phyloP scores from a whole-genome alignment of 2,888 invertebrate species.

The Brenthis daphne region DNA sequence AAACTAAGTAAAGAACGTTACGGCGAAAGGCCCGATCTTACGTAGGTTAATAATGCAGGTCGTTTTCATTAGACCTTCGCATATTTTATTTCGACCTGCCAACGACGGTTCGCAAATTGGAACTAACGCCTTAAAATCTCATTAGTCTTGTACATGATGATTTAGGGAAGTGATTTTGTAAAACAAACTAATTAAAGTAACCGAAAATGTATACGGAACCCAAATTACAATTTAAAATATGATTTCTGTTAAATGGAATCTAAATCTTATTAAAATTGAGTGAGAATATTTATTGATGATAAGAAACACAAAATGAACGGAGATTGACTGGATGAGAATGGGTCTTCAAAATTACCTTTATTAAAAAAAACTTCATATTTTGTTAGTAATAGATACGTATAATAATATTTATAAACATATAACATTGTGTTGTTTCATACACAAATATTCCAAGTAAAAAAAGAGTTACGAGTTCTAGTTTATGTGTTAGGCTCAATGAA shows the following conservation, averaged over 20 bases:
- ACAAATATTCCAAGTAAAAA: too few species aligned
- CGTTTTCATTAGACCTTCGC: constrained; percentile 31
- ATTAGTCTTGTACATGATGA: constrained; percentile 23
- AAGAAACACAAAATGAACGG: too few species aligned
- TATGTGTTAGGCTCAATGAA: too few species aligned
- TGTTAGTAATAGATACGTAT: too few species aligned
- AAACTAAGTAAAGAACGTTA: constrained; percentile 20
- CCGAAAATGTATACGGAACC: background rate
- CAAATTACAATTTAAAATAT: background rate
- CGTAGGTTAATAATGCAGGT: constrained; percentile 24
- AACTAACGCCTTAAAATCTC: constrained; percentile 22
- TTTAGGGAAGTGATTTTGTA: constrained; percentile 9
- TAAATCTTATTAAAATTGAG: too few species aligned
- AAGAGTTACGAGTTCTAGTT: too few species aligned
- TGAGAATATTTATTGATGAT: too few species aligned
- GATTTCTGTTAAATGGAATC: background rate
- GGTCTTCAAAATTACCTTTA: too few species aligned
- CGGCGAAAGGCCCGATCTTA: constrained; percentile 18
- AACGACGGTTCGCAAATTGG: constrained; percentile 22
- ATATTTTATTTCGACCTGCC: constrained; percentile 28
- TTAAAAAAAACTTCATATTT: too few species aligned
- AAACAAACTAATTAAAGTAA: constrained; percentile 2
- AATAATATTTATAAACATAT: too few species aligned
- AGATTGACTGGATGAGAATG: too few species aligned
- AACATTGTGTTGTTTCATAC: too few species aligned